Conservation (phyloP, 2,113 vertebrate species). For the Taxidea taxus region DNA sequence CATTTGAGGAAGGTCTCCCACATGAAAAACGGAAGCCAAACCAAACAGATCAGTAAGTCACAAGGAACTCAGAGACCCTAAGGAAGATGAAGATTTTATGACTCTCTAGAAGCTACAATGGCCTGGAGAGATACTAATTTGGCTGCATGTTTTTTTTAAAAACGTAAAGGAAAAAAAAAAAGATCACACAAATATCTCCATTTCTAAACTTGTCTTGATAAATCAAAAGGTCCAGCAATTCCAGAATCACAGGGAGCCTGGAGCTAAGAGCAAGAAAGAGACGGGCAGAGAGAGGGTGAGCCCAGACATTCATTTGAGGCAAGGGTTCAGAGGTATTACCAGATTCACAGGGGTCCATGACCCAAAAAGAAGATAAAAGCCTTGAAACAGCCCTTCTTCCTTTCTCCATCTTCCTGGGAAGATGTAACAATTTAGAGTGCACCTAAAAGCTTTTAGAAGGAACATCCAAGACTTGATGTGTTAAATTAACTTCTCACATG, state of each 20-base stretch:
- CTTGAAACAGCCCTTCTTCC: background rate
- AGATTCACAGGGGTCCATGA: background rate
- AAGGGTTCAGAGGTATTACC: background rate
- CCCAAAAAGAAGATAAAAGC: background rate
- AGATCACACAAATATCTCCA: background rate
- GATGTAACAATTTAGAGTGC: background rate
- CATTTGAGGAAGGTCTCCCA: background rate
- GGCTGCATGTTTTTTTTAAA: background rate
- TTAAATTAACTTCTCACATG: background rate
- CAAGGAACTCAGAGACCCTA: background rate
- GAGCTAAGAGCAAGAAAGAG: background rate
- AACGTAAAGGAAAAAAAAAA: background rate
- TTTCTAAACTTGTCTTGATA: conserved; percentile 1
- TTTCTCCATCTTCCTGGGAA: background rate
- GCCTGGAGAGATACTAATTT: background rate
- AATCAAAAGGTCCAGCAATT: background rate
- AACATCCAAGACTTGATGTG: background rate
- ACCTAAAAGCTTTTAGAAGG: conserved; percentile 27
- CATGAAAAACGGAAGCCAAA: background rate
- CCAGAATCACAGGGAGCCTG: background rate
- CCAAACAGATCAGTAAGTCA: background rate
- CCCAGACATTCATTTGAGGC: background rate
- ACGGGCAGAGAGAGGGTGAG: background rate
- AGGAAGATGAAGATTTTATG: background rate
- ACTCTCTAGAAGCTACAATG: background rate